A percentile compares a stretch with the other conserved stretches of the same genome.
Evolutionary conservation across 2,113 vertebrate species (phyloP).

Genomic region (Daboia siamensis): DNA sequence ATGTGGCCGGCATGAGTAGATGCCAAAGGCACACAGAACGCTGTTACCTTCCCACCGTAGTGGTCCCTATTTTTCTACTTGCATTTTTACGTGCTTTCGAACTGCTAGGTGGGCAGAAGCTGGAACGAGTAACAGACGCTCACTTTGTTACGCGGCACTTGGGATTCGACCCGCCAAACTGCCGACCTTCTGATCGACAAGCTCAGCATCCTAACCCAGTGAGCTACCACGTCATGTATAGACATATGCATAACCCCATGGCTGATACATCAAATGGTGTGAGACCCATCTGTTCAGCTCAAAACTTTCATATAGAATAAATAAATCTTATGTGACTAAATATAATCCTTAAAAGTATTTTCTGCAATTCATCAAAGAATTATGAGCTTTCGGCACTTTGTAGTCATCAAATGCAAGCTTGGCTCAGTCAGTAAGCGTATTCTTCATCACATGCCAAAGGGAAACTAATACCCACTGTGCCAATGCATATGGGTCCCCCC

Average conservation of each 20-base stretch:
- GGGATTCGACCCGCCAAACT: too few relatives aligned
- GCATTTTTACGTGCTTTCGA: too few relatives aligned
- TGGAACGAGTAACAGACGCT: too few relatives aligned
- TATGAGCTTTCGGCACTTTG: neutral
- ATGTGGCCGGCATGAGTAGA: too few relatives aligned
- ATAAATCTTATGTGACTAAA: neutral
- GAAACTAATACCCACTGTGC: neutral
- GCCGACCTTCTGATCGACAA: too few relatives aligned
- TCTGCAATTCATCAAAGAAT: neutral
- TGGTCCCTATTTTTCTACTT: too few relatives aligned
- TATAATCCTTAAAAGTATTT: neutral
- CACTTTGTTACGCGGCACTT: too few relatives aligned
- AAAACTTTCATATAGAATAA: neutral
- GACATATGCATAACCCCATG: neutral
- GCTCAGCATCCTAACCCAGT: too few relatives aligned
- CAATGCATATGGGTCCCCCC: neutral
- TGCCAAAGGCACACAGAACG: too few relatives aligned
- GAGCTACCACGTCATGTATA: neutral
- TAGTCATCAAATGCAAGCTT: neutral
- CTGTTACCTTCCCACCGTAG: too few relatives aligned
- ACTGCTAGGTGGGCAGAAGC: too few relatives aligned
- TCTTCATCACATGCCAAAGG: neutral
- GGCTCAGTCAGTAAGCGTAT: constrained; percentile 2
- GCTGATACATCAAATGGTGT: neutral
- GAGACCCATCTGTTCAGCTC: neutral